A percentile compares a stretch with the other conserved stretches of the same genome.
These are phyloP conservation scores for Rhizoglyphus robini DNA, from an alignment of 1,140 invertebrate genomes.

Conservation along the genomic window DNA sequence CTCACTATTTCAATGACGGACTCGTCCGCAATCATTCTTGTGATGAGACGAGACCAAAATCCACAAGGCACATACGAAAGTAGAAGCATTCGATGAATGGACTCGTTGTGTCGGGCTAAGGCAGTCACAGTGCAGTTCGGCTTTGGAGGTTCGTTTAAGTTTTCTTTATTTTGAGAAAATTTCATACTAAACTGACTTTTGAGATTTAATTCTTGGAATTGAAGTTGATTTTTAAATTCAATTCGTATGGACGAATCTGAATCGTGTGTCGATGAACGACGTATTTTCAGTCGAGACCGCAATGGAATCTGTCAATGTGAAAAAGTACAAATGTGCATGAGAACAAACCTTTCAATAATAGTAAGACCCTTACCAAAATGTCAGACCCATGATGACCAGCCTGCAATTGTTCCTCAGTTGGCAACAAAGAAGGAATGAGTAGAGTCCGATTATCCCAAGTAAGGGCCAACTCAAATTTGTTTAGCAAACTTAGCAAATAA, in stretches of 20 bases:
- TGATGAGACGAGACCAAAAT: conserved; percentile 91
- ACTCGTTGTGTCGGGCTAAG: conserved; percentile 14
- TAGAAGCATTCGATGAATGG: conserved; percentile 47
- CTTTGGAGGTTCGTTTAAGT: background rate
- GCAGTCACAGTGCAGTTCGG: background rate
- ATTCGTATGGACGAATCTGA: background rate
- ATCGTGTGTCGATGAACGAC: conserved; percentile 49
- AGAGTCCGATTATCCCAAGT: conserved; percentile 87
- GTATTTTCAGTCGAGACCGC: conserved; percentile 41
- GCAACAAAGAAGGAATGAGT: conserved; percentile 72
- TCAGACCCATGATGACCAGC: conserved; percentile 38
- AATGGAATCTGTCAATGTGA: conserved; percentile 44
- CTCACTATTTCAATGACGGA: conserved; percentile 65
- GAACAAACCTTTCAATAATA: background rate
- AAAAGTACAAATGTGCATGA: conserved; percentile 3
- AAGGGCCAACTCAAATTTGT: conserved; percentile 93
- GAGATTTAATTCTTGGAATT: background rate
- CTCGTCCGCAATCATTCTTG: conserved; percentile 77
- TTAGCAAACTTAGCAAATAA: conserved; percentile 77
- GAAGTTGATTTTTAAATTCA: conserved; percentile 13
- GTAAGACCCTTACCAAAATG: conserved; percentile 32
- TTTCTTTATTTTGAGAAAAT: background rate
- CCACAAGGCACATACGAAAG: conserved; percentile 96
- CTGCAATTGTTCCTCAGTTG: conserved; percentile 55
- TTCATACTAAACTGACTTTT: background rate